These are phyloP conservation scores for Pyralis farinalis DNA, from an alignment of 2,888 invertebrate species.

Conservation along the genomic window DNA sequence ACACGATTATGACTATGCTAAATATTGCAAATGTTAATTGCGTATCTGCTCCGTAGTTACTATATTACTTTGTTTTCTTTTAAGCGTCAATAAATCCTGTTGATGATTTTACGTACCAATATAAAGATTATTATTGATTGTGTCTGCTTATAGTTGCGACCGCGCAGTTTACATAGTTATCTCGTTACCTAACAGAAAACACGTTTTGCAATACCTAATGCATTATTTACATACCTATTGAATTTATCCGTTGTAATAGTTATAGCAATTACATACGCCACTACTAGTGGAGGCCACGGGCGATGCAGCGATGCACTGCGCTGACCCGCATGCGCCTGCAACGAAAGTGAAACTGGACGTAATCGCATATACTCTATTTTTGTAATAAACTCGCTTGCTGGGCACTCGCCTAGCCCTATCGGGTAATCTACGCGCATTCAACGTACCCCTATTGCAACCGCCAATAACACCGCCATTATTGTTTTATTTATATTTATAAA, in stretches of 20 bases:
- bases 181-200: not conserved
- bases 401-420: constrained; percentile 22
- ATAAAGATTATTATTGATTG: not conserved
- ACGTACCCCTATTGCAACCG: not conserved
- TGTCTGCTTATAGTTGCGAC: not conserved
- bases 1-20: constrained; percentile 23
- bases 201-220: not conserved
- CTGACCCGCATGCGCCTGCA: constrained; percentile 50
- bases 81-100: not conserved
- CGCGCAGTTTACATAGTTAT: not conserved
- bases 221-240: not conserved
- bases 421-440: constrained; percentile 20
- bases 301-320: constrained; percentile 43
- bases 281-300: constrained; percentile 30
- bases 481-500: not conserved
- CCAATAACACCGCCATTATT: not conserved
- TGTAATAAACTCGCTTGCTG: constrained; percentile 31
- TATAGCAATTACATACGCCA: constrained; percentile 21
- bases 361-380: constrained; percentile 51
- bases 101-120: not conserved
- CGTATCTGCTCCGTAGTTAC: not conserved
- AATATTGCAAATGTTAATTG: constrained; percentile 10
- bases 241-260: constrained; percentile 16
- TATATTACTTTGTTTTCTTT: not conserved
- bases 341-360: constrained; percentile 67